phyloP scores from a whole-genome alignment of 2,113 vertebrate genomes.

The Catharus fuscescens region DNA sequence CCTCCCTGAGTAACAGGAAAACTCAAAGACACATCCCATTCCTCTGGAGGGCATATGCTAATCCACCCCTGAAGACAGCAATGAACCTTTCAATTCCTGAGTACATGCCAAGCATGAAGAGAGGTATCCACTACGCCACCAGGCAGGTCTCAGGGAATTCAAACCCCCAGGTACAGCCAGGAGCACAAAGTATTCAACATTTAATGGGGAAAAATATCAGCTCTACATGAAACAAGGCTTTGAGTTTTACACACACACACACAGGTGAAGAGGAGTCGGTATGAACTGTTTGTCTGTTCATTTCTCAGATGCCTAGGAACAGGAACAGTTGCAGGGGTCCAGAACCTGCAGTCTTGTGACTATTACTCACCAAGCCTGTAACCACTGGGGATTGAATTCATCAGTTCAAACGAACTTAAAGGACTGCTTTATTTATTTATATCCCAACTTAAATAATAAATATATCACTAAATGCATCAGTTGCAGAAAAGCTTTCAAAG shows the following conservation, averaged over 20 bases:
- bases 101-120: background rate
- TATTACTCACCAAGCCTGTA: background rate
- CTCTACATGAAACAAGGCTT: background rate
- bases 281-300: background rate
- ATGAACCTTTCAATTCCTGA: background rate
- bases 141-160: background rate
- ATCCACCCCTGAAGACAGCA: background rate
- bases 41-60: background rate
- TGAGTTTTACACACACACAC: background rate
- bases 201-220: background rate
- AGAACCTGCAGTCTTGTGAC: background rate
- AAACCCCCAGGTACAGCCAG: background rate
- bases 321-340: background rate
- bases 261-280: background rate
- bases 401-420: background rate
- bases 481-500: background rate
- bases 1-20: background rate
- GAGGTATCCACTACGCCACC: background rate
- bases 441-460: background rate
- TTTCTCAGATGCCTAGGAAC: background rate
- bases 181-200: background rate
- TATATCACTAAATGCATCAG: rapidly evolving
- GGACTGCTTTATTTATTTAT: background rate
- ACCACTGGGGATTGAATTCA: background rate
- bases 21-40: background rate